phyloP scores from a whole-genome alignment of 1,140 invertebrate genomes.

The Melipona quadrifasciata region DNA sequence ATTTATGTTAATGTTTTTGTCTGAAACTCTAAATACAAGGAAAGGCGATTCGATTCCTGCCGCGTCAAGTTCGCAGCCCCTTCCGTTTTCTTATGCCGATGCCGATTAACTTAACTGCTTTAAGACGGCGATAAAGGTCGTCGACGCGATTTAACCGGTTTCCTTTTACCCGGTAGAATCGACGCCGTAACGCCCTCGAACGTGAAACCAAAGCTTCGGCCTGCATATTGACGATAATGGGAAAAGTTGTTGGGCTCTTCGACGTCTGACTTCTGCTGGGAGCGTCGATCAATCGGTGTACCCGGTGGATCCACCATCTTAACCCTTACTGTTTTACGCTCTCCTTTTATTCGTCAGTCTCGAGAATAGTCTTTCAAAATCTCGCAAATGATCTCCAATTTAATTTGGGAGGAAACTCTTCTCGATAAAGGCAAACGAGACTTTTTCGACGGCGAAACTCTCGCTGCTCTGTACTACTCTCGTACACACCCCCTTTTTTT shows the following conservation, averaged over 20 bases:
- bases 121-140: constrained; percentile 80
- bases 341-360: not conserved
- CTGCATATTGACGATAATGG: constrained; percentile 79
- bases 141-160: constrained; percentile 79
- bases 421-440: constrained; percentile 68
- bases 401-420: constrained; percentile 52
- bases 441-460: constrained; percentile 43
- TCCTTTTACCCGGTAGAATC: constrained; percentile 70
- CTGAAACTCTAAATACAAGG: constrained; percentile 79
- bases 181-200: constrained; percentile 55
- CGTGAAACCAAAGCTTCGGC: constrained; percentile 64
- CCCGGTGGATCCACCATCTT: constrained; percentile 35
- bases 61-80: constrained; percentile 55
- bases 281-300: constrained; percentile 77
- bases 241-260: constrained; percentile 75
- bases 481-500: not conserved
- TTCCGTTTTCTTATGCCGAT: constrained; percentile 65
- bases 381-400: not conserved
- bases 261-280: constrained; percentile 68
- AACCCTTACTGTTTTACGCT: constrained; percentile 54
- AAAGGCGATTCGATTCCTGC: constrained; percentile 78
- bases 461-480: constrained; percentile 26
- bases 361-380: not conserved
- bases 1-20: constrained; percentile 83
- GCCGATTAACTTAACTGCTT: constrained; percentile 81